These are phyloP conservation scores for Gandaritis pyraliata DNA, from an alignment of 2,888 invertebrate species.

Conservation along the genomic window DNA sequence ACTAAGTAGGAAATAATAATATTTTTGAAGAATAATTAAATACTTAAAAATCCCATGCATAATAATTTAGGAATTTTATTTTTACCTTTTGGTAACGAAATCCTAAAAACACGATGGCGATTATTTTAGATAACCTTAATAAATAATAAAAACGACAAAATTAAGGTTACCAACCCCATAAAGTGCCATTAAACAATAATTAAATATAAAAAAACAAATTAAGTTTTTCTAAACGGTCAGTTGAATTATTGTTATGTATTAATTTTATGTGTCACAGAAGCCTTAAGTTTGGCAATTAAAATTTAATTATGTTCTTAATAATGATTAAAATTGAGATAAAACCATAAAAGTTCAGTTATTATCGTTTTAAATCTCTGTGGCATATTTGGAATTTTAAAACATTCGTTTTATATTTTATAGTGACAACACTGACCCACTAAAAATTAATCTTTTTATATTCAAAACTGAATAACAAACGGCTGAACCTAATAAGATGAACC, in stretches of 20 bases:
- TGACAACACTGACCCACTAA: no score
- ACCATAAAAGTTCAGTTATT: conserved; percentile 15
- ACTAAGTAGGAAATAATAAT: no score
- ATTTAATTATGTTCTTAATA: conserved; percentile 44
- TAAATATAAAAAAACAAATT: conserved; percentile 23
- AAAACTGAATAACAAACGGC: no score
- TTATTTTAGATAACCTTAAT: no score
- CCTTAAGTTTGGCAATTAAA: conserved; percentile 47
- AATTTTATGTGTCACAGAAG: conserved; percentile 41
- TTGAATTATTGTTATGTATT: conserved; percentile 43
- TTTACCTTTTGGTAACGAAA: no score
- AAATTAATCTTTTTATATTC: no score
- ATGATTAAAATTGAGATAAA: conserved; percentile 45
- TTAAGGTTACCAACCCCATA: conserved; percentile 16
- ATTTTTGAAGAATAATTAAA: no score
- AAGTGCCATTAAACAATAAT: conserved; percentile 13
- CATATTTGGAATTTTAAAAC: conserved; percentile 9
- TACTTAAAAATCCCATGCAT: no score
- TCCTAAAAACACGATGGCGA: no score
- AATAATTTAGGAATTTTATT: no score
- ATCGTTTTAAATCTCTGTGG: conserved; percentile 4
- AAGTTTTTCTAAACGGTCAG: conserved; percentile 25
- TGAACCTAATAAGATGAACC: no score
- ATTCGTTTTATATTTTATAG: neutral
- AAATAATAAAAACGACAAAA: conserved; percentile 8